Evolutionary conservation across 2,888 invertebrate genomes (phyloP).

Genomic region (Limnephilus marmoratus): DNA sequence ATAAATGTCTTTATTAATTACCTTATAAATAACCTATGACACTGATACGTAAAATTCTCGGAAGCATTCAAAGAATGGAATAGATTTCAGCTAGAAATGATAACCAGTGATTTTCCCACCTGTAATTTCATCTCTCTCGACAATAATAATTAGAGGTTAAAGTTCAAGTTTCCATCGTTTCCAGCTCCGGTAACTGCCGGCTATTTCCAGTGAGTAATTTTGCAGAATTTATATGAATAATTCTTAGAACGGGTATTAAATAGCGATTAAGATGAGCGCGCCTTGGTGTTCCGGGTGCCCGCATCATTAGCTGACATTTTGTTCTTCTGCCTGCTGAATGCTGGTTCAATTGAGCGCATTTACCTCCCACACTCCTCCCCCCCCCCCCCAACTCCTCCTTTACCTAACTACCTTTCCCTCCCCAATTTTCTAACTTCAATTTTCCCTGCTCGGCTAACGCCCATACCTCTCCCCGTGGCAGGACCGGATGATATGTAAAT

Average conservation of each 20-base stretch:
- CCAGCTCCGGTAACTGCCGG: background rate
- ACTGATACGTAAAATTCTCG: background rate
- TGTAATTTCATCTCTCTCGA: background rate
- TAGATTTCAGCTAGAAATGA: background rate
- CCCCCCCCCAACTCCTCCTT: background rate
- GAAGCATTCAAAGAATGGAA: background rate
- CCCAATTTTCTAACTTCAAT: background rate
- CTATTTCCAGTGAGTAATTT: background rate
- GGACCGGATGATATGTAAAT: background rate
- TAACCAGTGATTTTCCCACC: background rate
- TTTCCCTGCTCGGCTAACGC: constrained; percentile 2
- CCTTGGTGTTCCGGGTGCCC: constrained; percentile 39
- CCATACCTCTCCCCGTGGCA: background rate
- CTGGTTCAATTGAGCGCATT: constrained; percentile 59
- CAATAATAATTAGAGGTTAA: background rate
- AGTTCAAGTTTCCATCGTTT: background rate
- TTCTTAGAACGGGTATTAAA: constrained; percentile 30
- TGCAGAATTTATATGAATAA: constrained; percentile 2
- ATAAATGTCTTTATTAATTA: too few relatives aligned
- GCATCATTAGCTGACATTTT: constrained; percentile 63
- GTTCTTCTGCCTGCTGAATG: constrained; percentile 56
- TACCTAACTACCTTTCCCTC: background rate
- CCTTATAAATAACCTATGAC: background rate
- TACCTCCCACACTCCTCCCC: constrained; percentile 26
- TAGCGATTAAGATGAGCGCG: constrained; percentile 19